Conservation (phyloP, 2,113 vertebrate species). For the Cairina moschata region DNA sequence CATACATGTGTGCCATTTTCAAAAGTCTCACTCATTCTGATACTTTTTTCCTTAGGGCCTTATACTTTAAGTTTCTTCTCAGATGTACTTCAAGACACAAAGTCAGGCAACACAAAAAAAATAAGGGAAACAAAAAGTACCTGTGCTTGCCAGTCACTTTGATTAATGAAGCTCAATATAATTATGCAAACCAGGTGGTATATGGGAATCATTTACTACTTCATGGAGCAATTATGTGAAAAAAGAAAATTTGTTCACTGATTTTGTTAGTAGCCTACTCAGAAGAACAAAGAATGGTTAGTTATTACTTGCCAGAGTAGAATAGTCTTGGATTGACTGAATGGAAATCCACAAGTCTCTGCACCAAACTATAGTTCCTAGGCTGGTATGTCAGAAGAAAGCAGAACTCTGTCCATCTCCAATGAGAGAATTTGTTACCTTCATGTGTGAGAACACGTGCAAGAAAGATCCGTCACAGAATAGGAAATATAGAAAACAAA, state of each 20-base stretch:
- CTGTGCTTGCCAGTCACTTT: neutral
- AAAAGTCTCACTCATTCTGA: conserved; percentile 8
- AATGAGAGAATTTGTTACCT: neutral
- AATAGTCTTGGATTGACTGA: neutral
- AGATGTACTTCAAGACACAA: neutral
- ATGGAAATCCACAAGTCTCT: conserved; percentile 11
- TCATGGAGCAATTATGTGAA: neutral
- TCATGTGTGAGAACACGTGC: rapidly evolving
- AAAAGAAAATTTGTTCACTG: neutral
- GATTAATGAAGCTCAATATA: neutral
- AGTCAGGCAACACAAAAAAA: neutral
- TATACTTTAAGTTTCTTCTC: neutral
- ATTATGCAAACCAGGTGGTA: neutral
- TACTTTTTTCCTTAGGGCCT: conserved; percentile 32
- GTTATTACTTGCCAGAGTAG: neutral
- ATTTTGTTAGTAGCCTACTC: conserved; percentile 8
- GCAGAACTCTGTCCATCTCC: neutral
- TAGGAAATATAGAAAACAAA: neutral
- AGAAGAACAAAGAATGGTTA: neutral
- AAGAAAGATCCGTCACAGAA: neutral
- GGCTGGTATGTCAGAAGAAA: neutral
- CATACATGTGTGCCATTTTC: neutral
- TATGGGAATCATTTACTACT: neutral
- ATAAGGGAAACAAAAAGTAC: neutral
- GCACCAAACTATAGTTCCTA: neutral